Evolutionary conservation across 2,888 invertebrate species (phyloP), one percentile per base, ranked within the genome.

Genomic region (Beris morrisii): DNA sequence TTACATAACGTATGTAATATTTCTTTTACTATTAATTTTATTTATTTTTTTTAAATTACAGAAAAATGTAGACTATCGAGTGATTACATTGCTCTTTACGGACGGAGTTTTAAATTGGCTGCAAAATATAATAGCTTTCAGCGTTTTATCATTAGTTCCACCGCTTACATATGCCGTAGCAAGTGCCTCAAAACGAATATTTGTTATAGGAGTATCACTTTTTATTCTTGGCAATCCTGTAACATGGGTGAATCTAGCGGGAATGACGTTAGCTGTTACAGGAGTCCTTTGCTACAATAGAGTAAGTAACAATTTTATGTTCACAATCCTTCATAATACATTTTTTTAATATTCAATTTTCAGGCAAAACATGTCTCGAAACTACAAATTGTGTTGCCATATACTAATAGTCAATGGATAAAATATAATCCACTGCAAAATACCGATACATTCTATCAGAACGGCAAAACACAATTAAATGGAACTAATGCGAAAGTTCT

Each of bases 161-260:
- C 95, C 97, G 48, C 84, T 97, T 43, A 93, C 95, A 0, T 97
- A 97, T 81, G 95, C 96, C 0, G 96, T 97, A 66, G 95, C 95
- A 63, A 97, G 93, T 81, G 93, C 95, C 31, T 94, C 95, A 64
- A 97, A 97, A 82, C 85, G 97, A 73, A 93, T 95, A 72, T 92
- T 89, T 73, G 93, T 97, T 65, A 97, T 97, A 77, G 89, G 86
- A 11, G 89, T 92, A 43, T 96, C 97, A 55, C 84, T 97, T 72
- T 80, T 96, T 71, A 84, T 94, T 74, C 83, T 97, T 73, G 90
- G 91, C 64, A 97, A 97, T 83, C 97, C 97, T 4, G 95, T 97
- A 46, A 91, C 96, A 48, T 84, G 87, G 73, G 80, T 88, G 59
- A 97, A 97, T 82, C 82, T 95, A 72, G 84, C 90, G 61, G 97